Evolutionary conservation across 2,888 invertebrate species (phyloP).

Genomic region (Catotricha subobsoleta): DNA sequence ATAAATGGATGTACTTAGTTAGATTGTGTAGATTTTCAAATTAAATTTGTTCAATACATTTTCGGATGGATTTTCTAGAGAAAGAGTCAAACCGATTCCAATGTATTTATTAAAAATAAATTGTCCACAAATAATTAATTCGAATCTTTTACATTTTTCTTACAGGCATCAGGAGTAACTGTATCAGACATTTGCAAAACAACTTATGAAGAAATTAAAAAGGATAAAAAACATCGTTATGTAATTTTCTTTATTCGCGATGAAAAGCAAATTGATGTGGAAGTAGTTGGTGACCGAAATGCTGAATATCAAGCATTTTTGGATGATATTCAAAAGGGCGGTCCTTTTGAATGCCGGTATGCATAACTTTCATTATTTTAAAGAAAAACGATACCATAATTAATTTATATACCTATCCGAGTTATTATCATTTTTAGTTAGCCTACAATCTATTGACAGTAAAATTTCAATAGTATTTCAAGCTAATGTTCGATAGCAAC

Average conservation of each 20-base stretch:
- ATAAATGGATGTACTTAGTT: too few species aligned
- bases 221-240: slow-evolving; percentile 93
- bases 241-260: slow-evolving; percentile 92
- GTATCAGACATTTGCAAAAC: slow-evolving; percentile 90
- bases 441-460: too few species aligned
- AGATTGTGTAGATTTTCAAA: too few species aligned
- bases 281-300: slow-evolving; percentile 75
- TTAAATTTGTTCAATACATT: too few species aligned
- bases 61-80: too few species aligned
- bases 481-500: too few species aligned
- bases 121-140: background rate
- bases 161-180: slow-evolving; percentile 86
- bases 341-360: slow-evolving; percentile 82
- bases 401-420: too few species aligned
- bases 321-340: slow-evolving; percentile 77
- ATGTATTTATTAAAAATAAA: background rate
- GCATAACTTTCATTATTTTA: too few species aligned
- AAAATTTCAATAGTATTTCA: too few species aligned
- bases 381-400: too few species aligned
- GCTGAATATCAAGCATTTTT: slow-evolving; percentile 90
- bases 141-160: background rate
- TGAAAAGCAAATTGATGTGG: slow-evolving; percentile 90
- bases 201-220: slow-evolving; percentile 92
- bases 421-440: too few species aligned
- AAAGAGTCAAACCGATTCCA: background rate